phyloP scores from a whole-genome alignment of 2,797 vertebrate genomes.

The Distichodus sexfasciatus region DNA sequence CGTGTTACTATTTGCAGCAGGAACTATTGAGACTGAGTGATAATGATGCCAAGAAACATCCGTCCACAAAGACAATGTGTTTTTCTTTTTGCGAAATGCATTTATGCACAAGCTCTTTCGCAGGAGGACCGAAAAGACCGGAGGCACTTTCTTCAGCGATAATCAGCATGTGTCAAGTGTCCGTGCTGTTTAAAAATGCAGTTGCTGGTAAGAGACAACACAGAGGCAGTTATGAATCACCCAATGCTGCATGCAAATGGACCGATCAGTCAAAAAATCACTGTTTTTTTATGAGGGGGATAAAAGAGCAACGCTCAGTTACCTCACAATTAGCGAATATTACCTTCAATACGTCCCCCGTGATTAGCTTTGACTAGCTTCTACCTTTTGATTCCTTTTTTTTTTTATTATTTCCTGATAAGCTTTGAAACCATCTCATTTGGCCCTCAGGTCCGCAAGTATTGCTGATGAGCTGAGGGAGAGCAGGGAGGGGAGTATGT shows the following conservation, averaged over 20 bases:
- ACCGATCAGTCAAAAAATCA: background rate
- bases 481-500: background rate
- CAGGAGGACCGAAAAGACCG: conserved; percentile 3
- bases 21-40: background rate
- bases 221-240: conserved; percentile 47
- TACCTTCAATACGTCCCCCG: conserved; percentile 31
- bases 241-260: conserved; percentile 29
- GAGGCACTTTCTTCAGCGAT: conserved; percentile 13
- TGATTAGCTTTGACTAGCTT: background rate
- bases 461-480: conserved; percentile 16
- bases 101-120: background rate
- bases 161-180: conserved; percentile 34
- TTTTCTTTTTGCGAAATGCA: background rate
- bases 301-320: background rate
- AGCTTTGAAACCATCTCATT: conserved; percentile 42
- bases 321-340: conserved; percentile 24
- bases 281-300: background rate
- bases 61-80: background rate
- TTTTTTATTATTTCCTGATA: conserved; percentile 21
- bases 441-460: background rate
- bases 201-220: conserved; percentile 38
- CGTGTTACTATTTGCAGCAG: too few relatives aligned
- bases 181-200: conserved; percentile 40
- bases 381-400: conserved; percentile 23
- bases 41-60: background rate